Base-by-base conservation (phyloP, 1,140 invertebrate species). In the Lepidurus packardi region DNA sequence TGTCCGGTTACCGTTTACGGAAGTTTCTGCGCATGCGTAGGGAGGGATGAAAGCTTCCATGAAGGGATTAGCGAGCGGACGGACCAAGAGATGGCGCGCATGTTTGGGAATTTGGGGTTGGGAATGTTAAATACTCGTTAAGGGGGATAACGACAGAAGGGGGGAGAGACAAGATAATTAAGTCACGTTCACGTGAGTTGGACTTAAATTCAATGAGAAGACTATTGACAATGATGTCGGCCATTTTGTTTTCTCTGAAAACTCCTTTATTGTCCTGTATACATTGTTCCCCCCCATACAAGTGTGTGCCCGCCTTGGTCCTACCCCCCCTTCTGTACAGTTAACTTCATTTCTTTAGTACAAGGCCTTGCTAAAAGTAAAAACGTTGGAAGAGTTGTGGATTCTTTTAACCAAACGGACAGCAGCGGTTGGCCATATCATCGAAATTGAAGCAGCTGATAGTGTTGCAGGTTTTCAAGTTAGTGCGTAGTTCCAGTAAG, bases 381-480 rank as follows among this genome's bases (percentile, higher is more conserved):
- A 65, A 7, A 65, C 16, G 53, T 34, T 34, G 34, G 3, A 65
- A 65, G 9, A 65, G 9, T 11, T 65, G 21, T 8, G 53, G 13
- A n/a, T 13, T 9, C 16, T 65, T 65, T 77, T 77, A 45, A 25
- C 75, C 75, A 44, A 77, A 77, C 8, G 75, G 75, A 44, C 75
- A 77, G 24, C 75, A 77, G 10, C 24, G 47, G 43, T 77, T 77
- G 8, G 75, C 43, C 16, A 77, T 77, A 21, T 77, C 75, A 0
- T 42, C 24, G 16, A 77, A 77, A 42, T n/a, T n/a, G 21, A 77
- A 16, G 5, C 75, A 77, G 34, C 21, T 65, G 9, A 65, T 65
- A n/a, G 16, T 13, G 53, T 65, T 65, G 13, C 53, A 65, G 13
- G 53, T 65, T 7, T 65, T 65, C 16, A 9, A 9, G 53, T 9